Conservation (phyloP, 2,797 vertebrate species). For the Thunnus albacares region DNA sequence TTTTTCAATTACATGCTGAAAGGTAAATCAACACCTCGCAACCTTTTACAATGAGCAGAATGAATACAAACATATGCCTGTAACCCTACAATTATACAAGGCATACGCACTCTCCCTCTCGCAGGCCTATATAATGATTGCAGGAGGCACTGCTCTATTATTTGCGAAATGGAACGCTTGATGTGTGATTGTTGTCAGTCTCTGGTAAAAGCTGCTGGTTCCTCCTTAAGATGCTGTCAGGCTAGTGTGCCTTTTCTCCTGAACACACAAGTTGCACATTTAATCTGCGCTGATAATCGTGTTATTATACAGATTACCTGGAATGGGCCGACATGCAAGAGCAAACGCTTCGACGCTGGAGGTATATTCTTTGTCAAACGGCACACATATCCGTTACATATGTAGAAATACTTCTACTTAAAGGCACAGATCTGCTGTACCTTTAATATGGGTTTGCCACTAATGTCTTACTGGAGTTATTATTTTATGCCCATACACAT, state of each 20-base stretch:
- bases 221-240: constrained; percentile 55
- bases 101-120: constrained; percentile 43
- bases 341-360: background rate
- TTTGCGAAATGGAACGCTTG: constrained; percentile 75
- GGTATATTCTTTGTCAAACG: background rate
- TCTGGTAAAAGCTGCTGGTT: constrained; percentile 57
- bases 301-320: constrained; percentile 50
- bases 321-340: constrained; percentile 2
- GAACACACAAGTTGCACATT: constrained; percentile 34
- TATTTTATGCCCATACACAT: constrained; percentile 13
- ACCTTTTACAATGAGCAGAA: constrained; percentile 73
- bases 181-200: constrained; percentile 74
- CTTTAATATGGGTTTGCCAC: constrained; percentile 11
- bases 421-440: background rate
- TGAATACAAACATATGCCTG: constrained; percentile 76
- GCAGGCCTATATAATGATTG: constrained; percentile 68
- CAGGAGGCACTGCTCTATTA: constrained; percentile 70
- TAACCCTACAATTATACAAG: constrained; percentile 75
- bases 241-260: constrained; percentile 27
- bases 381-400: constrained; percentile 12
- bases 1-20: constrained; percentile 81
- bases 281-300: constrained; percentile 38
- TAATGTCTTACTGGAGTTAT: background rate
- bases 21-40: constrained; percentile 79
- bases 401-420: background rate